Base-by-base conservation (phyloP, 2,888 invertebrate species). In the Ferrisia virgata region DNA sequence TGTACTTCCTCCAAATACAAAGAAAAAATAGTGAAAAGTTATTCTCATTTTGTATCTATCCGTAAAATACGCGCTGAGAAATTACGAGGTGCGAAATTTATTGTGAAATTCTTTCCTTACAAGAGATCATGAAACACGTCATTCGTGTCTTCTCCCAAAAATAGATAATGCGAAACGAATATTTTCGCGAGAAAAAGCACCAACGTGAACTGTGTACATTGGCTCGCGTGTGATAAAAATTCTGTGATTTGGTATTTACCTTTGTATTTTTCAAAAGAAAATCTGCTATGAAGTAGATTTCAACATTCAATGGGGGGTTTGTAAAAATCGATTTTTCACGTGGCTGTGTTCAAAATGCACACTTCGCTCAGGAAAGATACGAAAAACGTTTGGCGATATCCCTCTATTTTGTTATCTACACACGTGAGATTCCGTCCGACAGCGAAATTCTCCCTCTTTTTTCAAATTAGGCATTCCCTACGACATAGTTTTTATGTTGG, bases 1-100 rank as follows among this genome's bases (percentile, higher is more conserved):
- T 22, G 18, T 85, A 11, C 80, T 84, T 11, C 40, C 85, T 39
- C n/a, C 81, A 18, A 79, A 82, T 13, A 5, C 79, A 4, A 22
- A 25, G 6, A 82, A 58, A 58, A 58, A 82, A 6, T 53, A 36
- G 18, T 22, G 25, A 58, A 33, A 47, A 25, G 18, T 58, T 5
- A 25, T 33, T 33, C n/a, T 36, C 22, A 9, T 81, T 58, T 58
- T 9, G 4, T n/a, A n/a, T 53, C 15, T 53, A 76, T 25, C 36
- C 5, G n/a, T n/a, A 47, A n/a, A 43, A n/a, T 43, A 3, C 15
- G 47, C 15, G 3, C 18, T 47, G 11, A 4, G 18, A 18, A 47
- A 53, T 1, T 0, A 53, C 18, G 13, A 53, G 13, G 2, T 53
- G 8, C 8, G 2, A 53, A 22, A 22, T 53, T n/a, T 6, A 9